These are phyloP conservation scores for Megathymus violae DNA, from an alignment of 1,140 invertebrate species.

Conservation along the genomic window DNA sequence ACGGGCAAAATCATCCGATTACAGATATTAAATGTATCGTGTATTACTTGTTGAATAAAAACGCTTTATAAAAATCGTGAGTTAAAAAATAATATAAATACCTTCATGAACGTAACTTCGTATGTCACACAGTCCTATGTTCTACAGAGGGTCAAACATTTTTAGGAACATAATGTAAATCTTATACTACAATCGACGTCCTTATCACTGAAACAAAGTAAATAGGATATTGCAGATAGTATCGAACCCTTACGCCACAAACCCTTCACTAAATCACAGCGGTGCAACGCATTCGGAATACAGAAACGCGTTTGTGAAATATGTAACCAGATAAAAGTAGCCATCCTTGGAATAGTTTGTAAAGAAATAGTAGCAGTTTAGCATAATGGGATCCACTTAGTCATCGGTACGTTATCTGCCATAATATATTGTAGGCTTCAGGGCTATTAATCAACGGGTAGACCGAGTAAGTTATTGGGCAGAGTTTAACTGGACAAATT, in stretches of 20 bases:
- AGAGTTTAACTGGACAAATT: conserved; percentile 14
- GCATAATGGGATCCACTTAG: conserved; percentile 45
- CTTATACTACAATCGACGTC: not conserved
- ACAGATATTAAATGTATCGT: no score
- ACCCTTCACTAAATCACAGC: conserved; percentile 31
- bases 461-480: conserved; percentile 14
- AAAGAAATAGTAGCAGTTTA: conserved; percentile 43
- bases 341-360: conserved; percentile 42
- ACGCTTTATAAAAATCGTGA: no score
- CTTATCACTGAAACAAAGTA: conserved; percentile 25
- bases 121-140: no score
- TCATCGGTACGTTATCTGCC: conserved; percentile 40
- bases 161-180: no score
- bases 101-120: no score
- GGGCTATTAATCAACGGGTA: conserved; percentile 27
- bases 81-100: no score
- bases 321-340: conserved; percentile 42
- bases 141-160: no score
- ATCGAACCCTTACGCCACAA: conserved; percentile 19
- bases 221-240: conserved; percentile 25
- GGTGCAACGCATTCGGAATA: conserved; percentile 32
- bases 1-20: no score
- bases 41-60: no score
- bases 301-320: conserved; percentile 40
- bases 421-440: conserved; percentile 39